phyloP scores from a whole-genome alignment of 2,113 vertebrate species.

The Gallinago undulata region DNA sequence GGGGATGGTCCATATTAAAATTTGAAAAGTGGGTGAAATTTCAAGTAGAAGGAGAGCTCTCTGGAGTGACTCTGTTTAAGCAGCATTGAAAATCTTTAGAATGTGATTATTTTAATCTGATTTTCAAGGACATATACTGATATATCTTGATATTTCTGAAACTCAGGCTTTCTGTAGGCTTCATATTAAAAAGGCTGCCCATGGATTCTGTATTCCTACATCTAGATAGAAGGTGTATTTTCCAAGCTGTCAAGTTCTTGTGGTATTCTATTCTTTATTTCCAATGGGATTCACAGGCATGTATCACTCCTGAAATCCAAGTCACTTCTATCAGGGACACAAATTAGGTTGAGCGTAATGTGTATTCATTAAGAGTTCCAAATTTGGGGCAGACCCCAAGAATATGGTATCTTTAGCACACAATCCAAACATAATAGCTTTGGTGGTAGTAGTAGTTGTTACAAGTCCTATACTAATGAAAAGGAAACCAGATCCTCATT shows the following conservation, averaged over 20 bases:
- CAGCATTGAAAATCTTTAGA: background rate
- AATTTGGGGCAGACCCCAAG: background rate
- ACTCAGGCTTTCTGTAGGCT: background rate
- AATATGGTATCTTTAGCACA: background rate
- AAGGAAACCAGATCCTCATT: background rate
- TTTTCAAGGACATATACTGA: background rate
- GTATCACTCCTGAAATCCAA: background rate
- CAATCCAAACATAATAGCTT: background rate
- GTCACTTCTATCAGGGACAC: background rate
- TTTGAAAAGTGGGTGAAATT: background rate
- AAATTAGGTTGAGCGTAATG: background rate
- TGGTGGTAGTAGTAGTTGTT: background rate
- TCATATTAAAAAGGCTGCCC: background rate
- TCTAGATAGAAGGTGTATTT: background rate
- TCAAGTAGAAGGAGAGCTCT: background rate
- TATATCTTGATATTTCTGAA: background rate
- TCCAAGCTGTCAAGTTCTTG: background rate
- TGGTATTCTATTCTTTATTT: background rate
- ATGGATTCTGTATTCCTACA: background rate
- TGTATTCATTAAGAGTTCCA: background rate
- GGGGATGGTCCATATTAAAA: background rate
- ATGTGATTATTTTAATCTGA: background rate
- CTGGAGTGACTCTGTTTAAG: background rate
- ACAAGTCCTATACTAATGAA: background rate
- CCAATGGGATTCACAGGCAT: background rate